phyloP scores from a whole-genome alignment of 2,888 invertebrate genomes.

The Dorcus parallelipipedus region DNA sequence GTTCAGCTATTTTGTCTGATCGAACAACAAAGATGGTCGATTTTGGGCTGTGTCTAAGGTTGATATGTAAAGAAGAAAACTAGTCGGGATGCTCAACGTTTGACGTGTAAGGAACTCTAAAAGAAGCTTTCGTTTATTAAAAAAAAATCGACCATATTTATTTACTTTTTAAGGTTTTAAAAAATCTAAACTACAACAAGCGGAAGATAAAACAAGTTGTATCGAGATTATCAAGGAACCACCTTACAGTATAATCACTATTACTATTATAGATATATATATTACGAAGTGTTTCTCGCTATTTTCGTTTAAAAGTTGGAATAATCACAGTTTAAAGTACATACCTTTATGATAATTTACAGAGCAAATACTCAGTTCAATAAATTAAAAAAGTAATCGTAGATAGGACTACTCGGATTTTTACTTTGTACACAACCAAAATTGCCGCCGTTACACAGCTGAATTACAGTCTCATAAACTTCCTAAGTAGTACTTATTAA shows the following conservation, averaged over 20 bases:
- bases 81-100: neutral
- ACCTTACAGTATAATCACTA: neutral
- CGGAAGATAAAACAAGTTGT: slow-evolving; percentile 13
- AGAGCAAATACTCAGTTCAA: slow-evolving; percentile 19
- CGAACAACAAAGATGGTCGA: slow-evolving; percentile 15
- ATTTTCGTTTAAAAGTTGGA: slow-evolving; percentile 22
- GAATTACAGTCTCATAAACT: slow-evolving; percentile 36
- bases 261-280: slow-evolving; percentile 1
- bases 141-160: slow-evolving; percentile 11
- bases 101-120: neutral
- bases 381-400: slow-evolving; percentile 18
- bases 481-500: slow-evolving; percentile 26
- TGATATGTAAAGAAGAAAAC: slow-evolving; percentile 12
- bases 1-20: slow-evolving; percentile 31
- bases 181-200: slow-evolving; percentile 13
- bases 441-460: slow-evolving; percentile 21
- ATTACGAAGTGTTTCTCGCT: slow-evolving; percentile 7
- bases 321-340: slow-evolving; percentile 43
- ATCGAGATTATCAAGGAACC: slow-evolving; percentile 7
- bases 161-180: slow-evolving; percentile 4
- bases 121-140: slow-evolving; percentile 2
- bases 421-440: slow-evolving; percentile 28
- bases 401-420: slow-evolving; percentile 36
- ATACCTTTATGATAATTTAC: slow-evolving; percentile 20
- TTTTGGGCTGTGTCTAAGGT: neutral